Evolutionary conservation across 2,888 invertebrate species (phyloP).

Genomic region (Amiota mariae): DNA sequence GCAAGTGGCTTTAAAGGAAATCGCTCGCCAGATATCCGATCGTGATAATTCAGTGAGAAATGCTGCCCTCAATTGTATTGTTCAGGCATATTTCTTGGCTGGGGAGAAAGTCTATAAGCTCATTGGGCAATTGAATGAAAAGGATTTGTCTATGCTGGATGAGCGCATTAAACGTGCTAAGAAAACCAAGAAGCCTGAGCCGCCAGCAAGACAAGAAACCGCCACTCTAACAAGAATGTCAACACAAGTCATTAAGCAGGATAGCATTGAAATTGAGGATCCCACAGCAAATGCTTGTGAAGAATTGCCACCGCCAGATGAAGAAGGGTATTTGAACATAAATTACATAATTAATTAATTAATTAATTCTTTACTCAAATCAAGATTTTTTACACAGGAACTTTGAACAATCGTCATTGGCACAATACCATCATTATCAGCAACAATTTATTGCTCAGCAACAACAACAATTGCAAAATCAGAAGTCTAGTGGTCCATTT

Average conservation of each 20-base stretch:
- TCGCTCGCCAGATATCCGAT: conserved; percentile 96
- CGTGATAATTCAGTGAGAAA: conserved; percentile 96
- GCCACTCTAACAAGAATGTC: conserved; percentile 62
- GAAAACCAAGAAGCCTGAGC: conserved; percentile 76
- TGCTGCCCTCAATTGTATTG: conserved; percentile 94
- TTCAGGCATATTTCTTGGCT: conserved; percentile 90
- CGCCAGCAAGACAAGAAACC: conserved; percentile 70
- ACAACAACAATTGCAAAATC: conserved; percentile 60
- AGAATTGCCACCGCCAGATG: conserved; percentile 69
- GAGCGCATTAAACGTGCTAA: conserved; percentile 95
- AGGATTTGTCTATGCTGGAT: conserved; percentile 94
- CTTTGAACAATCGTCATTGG: conserved; percentile 68
- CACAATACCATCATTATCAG: conserved; percentile 68
- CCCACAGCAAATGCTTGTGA: conserved; percentile 71
- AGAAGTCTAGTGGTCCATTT: conserved; percentile 81
- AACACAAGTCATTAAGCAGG: conserved; percentile 63
- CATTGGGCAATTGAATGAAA: conserved; percentile 93
- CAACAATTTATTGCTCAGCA: conserved; percentile 59
- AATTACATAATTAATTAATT: too few species aligned
- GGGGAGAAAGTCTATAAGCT: conserved; percentile 93
- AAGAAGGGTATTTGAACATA: conserved; percentile 66
- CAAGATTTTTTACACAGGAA: conserved; percentile 53
- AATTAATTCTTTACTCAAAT: neutral
- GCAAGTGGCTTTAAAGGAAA: conserved; percentile 83
- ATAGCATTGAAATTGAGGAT: conserved; percentile 73